These are phyloP conservation scores for Aricia artaxerxes DNA, from an alignment of 2,888 invertebrate species.

Conservation along the genomic window DNA sequence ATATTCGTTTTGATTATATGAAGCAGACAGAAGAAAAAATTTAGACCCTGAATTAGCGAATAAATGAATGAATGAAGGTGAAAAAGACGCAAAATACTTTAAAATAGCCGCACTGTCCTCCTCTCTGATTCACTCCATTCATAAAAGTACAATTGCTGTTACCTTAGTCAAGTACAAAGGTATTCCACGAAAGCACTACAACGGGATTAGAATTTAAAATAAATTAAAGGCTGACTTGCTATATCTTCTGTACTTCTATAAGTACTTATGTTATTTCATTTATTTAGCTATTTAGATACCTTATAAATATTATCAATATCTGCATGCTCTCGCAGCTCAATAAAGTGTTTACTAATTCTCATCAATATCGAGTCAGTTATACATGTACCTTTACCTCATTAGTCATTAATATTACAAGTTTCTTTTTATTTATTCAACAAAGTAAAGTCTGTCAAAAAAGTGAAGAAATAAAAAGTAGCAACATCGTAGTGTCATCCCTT, in stretches of 20 bases:
- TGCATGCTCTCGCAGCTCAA: too few species aligned
- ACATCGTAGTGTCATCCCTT: too few species aligned
- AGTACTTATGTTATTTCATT: neutral
- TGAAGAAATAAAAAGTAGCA: too few species aligned
- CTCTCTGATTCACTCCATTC: neutral
- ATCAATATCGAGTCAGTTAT: too few species aligned
- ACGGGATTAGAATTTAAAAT: neutral
- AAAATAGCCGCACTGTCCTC: slow-evolving; percentile 11
- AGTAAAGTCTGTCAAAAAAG: too few species aligned
- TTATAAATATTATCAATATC: too few species aligned
- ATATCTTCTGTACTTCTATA: neutral
- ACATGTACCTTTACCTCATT: too few species aligned
- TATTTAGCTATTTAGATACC: neutral
- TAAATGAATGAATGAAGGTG: slow-evolving; percentile 11
- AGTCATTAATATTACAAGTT: too few species aligned
- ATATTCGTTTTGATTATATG: neutral
- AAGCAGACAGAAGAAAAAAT: neutral
- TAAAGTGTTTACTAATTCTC: too few species aligned
- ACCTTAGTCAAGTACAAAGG: neutral
- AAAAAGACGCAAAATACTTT: slow-evolving; percentile 13
- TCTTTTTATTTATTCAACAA: too few species aligned
- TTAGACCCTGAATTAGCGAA: neutral
- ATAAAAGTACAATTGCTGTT: slow-evolving; percentile 6
- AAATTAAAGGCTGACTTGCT: slow-evolving; percentile 1
- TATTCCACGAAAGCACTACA: slow-evolving; percentile 1